Percentiles rank a stretch among this genome's conserved stretches.
phyloP scores from a whole-genome alignment of 2,113 vertebrate species.

The Aspidoscelis tigris region DNA sequence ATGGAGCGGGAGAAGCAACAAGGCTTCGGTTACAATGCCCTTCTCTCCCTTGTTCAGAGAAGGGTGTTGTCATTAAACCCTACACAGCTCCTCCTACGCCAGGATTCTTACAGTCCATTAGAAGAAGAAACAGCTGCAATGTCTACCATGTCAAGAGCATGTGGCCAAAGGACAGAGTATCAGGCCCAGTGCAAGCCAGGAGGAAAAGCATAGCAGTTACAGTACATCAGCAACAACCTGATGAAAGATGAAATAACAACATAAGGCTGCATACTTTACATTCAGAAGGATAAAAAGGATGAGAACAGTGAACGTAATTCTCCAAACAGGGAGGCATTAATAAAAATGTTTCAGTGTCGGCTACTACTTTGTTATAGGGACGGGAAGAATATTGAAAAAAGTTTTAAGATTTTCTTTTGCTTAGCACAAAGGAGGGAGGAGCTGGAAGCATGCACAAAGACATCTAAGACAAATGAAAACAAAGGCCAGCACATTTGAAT shows the following conservation, averaged over 20 bases:
- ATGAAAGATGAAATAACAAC: slow-evolving; percentile 20
- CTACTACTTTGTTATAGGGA: background rate
- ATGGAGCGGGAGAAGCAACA: too few relatives aligned
- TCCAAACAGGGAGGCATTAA: background rate
- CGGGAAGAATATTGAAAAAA: background rate
- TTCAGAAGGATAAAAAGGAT: slow-evolving; percentile 19
- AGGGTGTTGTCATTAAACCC: background rate
- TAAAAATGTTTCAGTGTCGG: background rate
- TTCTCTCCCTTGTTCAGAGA: background rate
- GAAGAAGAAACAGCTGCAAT: slow-evolving; percentile 2
- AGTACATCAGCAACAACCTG: slow-evolving; percentile 7
- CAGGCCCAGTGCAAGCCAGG: background rate
- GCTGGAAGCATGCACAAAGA: background rate
- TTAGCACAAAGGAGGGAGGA: too few relatives aligned
- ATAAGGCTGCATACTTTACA: slow-evolving; percentile 25
- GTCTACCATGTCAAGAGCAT: background rate
- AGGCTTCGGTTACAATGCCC: background rate
- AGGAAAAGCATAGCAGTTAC: background rate
- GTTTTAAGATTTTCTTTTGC: background rate
- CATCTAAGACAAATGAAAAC: background rate
- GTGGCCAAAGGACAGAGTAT: background rate
- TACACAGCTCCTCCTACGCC: background rate
- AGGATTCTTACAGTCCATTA: background rate
- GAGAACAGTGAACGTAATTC: slow-evolving; percentile 1
- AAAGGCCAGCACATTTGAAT: slow-evolving; percentile 5